Evolutionary conservation across 53 echinoderm and acorn worm genomes (phyloP).

Genomic region (Zoroaster sp.): DNA sequence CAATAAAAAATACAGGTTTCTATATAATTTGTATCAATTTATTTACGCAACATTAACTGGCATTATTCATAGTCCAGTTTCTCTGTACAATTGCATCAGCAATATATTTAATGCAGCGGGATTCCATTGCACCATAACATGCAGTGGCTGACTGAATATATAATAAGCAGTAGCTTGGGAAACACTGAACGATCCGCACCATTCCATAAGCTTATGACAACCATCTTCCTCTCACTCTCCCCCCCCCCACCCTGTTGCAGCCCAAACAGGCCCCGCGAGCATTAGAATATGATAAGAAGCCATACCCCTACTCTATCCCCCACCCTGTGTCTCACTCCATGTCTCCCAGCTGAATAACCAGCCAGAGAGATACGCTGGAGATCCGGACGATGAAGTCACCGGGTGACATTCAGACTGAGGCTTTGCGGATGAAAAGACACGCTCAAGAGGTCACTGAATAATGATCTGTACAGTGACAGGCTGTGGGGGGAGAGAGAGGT

Average conservation of each 20-base stretch:
- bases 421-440: slow-evolving; percentile 1
- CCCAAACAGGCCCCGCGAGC: neutral
- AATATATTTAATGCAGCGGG: neutral
- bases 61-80: neutral
- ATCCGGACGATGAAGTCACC: neutral
- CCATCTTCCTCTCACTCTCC: neutral
- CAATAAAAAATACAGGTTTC: too few relatives aligned
- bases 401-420: neutral
- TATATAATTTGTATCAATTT: too few relatives aligned
- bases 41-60: too few relatives aligned
- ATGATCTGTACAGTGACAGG: neutral
- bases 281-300: neutral
- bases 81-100: neutral
- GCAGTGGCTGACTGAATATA: slow-evolving; percentile 16
- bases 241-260: neutral
- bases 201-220: neutral
- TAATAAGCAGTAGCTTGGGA: slow-evolving; percentile 21
- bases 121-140: neutral
- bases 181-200: neutral
- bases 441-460: slow-evolving; percentile 36
- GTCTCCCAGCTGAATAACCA: neutral
- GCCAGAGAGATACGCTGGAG: neutral
- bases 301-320: neutral
- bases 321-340: neutral
- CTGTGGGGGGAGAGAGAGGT: neutral